These are phyloP conservation scores for Microdon myrmicae DNA, from an alignment of 2,888 invertebrate species.

Conservation along the genomic window DNA sequence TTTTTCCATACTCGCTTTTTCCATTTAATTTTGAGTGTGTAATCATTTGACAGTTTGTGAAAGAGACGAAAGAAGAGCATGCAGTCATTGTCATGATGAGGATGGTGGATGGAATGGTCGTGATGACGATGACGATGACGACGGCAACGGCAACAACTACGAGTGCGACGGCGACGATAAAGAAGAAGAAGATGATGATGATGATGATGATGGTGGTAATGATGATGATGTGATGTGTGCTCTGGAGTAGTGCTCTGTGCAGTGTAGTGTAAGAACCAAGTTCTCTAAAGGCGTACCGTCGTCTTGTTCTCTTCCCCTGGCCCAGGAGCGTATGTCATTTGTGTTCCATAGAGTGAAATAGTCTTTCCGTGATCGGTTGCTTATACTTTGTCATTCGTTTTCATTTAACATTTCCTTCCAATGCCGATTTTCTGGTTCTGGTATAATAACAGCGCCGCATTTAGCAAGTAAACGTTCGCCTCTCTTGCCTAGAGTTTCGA, in stretches of 20 bases:
- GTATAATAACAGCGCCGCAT: too few species aligned
- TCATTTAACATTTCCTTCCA: constrained; percentile 32
- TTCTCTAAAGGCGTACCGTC: constrained; percentile 27
- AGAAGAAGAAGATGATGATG: too few species aligned
- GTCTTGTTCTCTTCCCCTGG: constrained; percentile 6
- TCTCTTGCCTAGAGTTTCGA: constrained; percentile 14
- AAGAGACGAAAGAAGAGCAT: constrained; percentile 35
- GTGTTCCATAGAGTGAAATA: constrained; percentile 1
- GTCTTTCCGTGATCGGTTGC: constrained; percentile 24
- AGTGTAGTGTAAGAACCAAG: constrained; percentile 29
- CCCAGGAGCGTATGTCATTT: background rate
- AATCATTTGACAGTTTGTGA: constrained; percentile 36
- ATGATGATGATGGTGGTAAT: too few species aligned
- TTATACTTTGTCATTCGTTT: constrained; percentile 38
- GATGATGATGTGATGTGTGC: constrained; percentile 44
- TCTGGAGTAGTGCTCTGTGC: constrained; percentile 25
- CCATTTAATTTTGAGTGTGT: constrained; percentile 48
- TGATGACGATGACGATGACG: too few species aligned
- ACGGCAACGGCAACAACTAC: too few species aligned
- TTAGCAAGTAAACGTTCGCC: too few species aligned
- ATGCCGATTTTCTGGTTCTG: constrained; percentile 3
- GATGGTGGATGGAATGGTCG: too few species aligned
- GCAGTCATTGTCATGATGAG: constrained; percentile 45
- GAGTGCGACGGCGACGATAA: too few species aligned
- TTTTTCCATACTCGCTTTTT: constrained; percentile 27